Evolutionary conservation across 53 echinoderm and acorn worm genomes (phyloP).

Genomic region (Zoroaster sp.): DNA sequence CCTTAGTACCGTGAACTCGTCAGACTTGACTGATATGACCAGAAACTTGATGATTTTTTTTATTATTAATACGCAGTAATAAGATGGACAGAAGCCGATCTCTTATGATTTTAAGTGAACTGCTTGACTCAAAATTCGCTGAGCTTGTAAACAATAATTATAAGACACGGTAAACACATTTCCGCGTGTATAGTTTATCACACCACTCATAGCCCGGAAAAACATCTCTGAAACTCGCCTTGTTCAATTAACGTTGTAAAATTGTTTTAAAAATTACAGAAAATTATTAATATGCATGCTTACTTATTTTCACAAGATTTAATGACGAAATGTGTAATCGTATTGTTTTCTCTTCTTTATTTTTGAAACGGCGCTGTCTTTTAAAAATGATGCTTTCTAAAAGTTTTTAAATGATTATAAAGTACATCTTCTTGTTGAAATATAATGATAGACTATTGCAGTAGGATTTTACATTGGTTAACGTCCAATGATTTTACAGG

Average conservation of each 20-base stretch:
- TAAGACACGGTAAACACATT: background rate
- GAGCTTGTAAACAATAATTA: background rate
- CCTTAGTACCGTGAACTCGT: constrained; percentile 44
- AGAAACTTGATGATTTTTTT: constrained; percentile 32
- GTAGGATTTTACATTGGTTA: no score
- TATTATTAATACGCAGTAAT: constrained; percentile 16
- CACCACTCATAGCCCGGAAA: background rate
- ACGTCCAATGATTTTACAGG: no score
- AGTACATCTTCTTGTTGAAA: no score
- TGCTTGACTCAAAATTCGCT: background rate
- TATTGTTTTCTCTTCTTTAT: no score
- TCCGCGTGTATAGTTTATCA: background rate
- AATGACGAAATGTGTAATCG: no score
- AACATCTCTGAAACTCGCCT: background rate
- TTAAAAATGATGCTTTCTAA: no score
- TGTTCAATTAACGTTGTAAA: background rate
- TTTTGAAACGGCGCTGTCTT: no score
- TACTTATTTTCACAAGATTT: no score
- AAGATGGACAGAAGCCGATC: constrained; percentile 24
- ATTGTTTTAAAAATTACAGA: no score
- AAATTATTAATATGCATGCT: no score
- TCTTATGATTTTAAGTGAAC: constrained; percentile 10
- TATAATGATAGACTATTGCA: no score
- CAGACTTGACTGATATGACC: background rate
- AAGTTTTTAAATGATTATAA: no score